Base-by-base conservation (phyloP, 2,113 vertebrate genomes). In the Charadrius vociferus region DNA sequence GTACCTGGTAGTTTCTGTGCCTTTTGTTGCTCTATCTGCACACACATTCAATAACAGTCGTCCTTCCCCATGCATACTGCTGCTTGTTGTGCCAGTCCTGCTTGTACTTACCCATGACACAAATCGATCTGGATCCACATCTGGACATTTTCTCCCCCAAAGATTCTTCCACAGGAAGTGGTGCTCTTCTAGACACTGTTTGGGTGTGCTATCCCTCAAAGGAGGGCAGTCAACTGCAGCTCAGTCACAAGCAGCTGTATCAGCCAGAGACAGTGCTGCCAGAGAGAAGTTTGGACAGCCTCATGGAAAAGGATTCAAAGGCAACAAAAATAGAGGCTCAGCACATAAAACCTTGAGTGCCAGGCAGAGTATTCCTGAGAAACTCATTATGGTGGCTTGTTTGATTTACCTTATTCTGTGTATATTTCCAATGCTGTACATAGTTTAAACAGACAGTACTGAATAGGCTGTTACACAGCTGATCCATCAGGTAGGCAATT, bases 1-100 rank as follows among this genome's bases (percentile, higher is more conserved):
- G 34, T 41, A 20, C n/a, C 10, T 17, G 21, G 21, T 17, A 13
- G 10, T 3, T 34, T 7, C 52, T 1, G 0, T n/a, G n/a, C 2
- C 30, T 56, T 71, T 26, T 9, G 4, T 34, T 39, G 58, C 24
- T 1, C 0, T 12, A 45, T 12, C 30, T 47, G n/a, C 21, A 41
- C 22, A 8, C 5, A 15, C 9, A 3, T 19, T 59, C 16, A 26
- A 8, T 6, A 45, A 22, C 2, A 1, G 26, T 7, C 52, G 12
- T 9, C 65, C 29, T 36, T 45, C 20, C 58, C 34, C 52, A 10
- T 1, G 8, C 37, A 20, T 6, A 4, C 29, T 3, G 20, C 52
- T 67, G 43, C 52, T n/a, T 20, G 13, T 45, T 26, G 29, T 1
- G 1, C 14, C n/a, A n/a, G 29, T 39, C 24, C 50, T 39, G 24